Evolutionary conservation across 2,113 vertebrate species (phyloP).

Genomic region (Pygoscelis antarcticus): DNA sequence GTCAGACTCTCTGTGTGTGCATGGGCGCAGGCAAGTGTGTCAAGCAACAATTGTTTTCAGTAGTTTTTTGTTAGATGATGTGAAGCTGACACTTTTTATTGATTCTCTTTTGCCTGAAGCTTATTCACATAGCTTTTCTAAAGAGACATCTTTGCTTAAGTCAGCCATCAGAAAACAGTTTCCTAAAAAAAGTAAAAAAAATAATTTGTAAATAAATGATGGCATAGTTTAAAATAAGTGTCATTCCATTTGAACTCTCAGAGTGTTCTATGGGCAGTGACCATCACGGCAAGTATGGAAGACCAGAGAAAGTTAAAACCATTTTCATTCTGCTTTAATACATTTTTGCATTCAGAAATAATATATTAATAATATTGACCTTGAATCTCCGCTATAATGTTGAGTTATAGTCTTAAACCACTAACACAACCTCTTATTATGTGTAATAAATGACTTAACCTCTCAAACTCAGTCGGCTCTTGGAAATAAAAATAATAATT

Average conservation of each 20-base stretch:
- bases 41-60: background rate
- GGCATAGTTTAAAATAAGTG: background rate
- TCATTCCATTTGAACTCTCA: background rate
- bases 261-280: background rate
- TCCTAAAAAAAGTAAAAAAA: background rate
- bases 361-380: background rate
- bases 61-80: background rate
- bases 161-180: background rate
- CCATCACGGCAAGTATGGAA: background rate
- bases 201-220: background rate
- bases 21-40: background rate
- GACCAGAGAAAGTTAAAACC: background rate
- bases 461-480: background rate
- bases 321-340: background rate
- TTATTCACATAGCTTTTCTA: background rate
- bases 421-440: background rate
- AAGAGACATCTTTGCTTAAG: background rate
- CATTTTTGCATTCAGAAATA: background rate
- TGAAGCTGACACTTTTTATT: background rate
- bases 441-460: background rate
- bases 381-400: background rate
- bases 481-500: background rate
- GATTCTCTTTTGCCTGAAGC: background rate
- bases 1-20: background rate
- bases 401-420: background rate